Base-by-base conservation (phyloP, 2,888 invertebrate species). In the Spisula solida region DNA sequence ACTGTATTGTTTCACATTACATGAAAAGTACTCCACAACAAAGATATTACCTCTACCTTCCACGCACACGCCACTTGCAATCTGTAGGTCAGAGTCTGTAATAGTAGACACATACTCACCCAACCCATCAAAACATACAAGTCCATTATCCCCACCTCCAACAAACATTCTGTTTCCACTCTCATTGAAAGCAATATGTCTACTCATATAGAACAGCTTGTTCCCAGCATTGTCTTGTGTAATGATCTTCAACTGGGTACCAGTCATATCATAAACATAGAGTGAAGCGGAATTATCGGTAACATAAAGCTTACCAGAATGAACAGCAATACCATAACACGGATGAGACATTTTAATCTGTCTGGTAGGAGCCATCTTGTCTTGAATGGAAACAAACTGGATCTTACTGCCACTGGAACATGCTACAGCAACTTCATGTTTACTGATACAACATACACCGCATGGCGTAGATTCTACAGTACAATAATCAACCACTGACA, bases 1-100 rank as follows among this genome's bases (percentile, higher is more conserved):
- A 51, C 79, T 55, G 31, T 55, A 56, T 41, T 85, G 85, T 78
- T 56, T 20, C 5, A 85, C 56, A 51, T 51, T 79, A 56, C 34
- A 34, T 55, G 85, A 79, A 0, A 5, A n/a, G 18, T 5, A n/a
- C 55, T 55, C 85, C n/a, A 31, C 51, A 16, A 85, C 56, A 78
- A 85, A 85, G 14, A 85, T 41, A n/a, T 34, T 85, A n/a, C 85
- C 85, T n/a, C n/a, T 56, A 31, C 56, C 16, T 34, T 85, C 78
- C 1, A 75, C 55, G 34, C 79, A 79, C 20, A 55, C 85, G 4
- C 31, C 78, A 29, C 12, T 0, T 20, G 56, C 85, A 78, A 20
- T 5, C 14, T 10, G 8, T 2, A 85, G 34, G 14, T 79, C 78
- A 16, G 48, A 14, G 29, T 51, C 84, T 25, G 31, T 34, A 31